These are phyloP conservation scores for Drosophila bocqueti DNA, from an alignment of 1,140 invertebrate species.

Conservation along the genomic window DNA sequence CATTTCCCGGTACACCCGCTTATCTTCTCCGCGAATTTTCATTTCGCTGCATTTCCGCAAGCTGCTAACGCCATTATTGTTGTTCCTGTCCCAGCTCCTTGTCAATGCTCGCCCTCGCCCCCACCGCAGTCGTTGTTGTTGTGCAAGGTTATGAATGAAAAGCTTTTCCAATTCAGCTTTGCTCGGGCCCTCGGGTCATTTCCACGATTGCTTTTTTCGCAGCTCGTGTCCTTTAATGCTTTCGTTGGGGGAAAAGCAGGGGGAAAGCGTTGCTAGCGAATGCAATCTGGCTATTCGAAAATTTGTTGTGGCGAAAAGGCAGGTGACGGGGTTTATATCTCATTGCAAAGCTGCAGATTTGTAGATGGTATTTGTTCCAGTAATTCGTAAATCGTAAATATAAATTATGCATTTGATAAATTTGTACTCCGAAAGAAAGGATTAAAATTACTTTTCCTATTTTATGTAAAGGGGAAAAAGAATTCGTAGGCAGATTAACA, in stretches of 20 bases:
- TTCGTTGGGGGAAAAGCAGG: not conserved
- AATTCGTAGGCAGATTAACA: too few relatives aligned
- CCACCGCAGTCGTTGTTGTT: slow-evolving; percentile 42
- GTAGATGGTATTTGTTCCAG: not conserved
- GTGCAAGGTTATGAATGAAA: slow-evolving; percentile 80
- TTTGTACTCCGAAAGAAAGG: too few relatives aligned
- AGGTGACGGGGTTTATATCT: not conserved
- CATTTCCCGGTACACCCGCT: slow-evolving; percentile 9
- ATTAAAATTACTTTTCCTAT: too few relatives aligned
- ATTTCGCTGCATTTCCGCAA: slow-evolving; percentile 33
- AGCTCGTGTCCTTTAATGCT: slow-evolving; percentile 6
- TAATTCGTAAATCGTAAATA: too few relatives aligned
- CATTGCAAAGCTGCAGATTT: not conserved
- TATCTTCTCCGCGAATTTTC: slow-evolving; percentile 24
- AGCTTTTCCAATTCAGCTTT: slow-evolving; percentile 70
- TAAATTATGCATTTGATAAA: too few relatives aligned
- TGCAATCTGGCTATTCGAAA: not conserved
- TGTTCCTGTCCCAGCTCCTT: not conserved
- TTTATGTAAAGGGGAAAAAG: too few relatives aligned
- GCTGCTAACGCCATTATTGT: slow-evolving; percentile 8
- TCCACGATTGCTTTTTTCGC: slow-evolving; percentile 30
- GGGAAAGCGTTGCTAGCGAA: not conserved
- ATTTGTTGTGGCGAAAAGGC: not conserved
- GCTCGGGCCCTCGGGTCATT: slow-evolving; percentile 44
- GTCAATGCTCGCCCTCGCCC: not conserved